Evolutionary conservation across 2,888 invertebrate genomes (phyloP).

Genomic region (Ligdia adustata): DNA sequence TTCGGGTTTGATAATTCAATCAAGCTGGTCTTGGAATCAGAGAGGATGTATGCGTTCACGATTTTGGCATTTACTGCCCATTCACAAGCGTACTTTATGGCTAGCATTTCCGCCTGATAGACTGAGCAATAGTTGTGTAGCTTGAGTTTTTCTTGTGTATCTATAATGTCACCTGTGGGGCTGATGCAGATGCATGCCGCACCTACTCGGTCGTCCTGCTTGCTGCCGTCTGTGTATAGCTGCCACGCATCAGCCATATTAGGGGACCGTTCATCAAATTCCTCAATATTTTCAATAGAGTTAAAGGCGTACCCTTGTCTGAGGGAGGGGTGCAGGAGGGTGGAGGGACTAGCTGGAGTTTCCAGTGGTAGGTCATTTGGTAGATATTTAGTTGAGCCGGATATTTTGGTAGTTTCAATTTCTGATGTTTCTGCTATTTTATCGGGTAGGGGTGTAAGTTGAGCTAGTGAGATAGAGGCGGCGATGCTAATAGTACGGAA

Average conservation of each 20-base stretch:
- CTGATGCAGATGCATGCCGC: background rate
- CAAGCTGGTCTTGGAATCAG: conserved; percentile 3
- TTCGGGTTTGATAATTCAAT: conserved; percentile 13
- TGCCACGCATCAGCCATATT: background rate
- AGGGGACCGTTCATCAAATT: background rate
- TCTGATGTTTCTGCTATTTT: too few relatives aligned
- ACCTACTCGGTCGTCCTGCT: background rate
- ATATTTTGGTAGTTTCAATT: too few relatives aligned
- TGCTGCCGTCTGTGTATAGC: background rate
- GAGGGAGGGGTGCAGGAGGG: too few relatives aligned
- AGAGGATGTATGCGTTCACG: background rate
- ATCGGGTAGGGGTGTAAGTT: too few relatives aligned
- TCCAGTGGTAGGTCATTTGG: background rate
- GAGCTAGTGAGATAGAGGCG: too few relatives aligned
- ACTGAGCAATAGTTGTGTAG: conserved; percentile 10
- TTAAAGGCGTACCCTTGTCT: too few relatives aligned
- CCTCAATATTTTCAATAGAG: background rate
- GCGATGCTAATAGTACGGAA: too few relatives aligned
- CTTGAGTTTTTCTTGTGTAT: background rate
- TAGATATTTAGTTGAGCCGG: too few relatives aligned
- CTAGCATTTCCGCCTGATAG: conserved; percentile 1
- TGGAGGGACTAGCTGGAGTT: background rate
- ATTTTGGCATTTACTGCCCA: background rate
- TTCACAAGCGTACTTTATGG: background rate
- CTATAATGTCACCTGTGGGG: background rate